These are phyloP conservation scores for Nephila pilipes DNA, from an alignment of 1,140 invertebrate species.

Conservation along the genomic window DNA sequence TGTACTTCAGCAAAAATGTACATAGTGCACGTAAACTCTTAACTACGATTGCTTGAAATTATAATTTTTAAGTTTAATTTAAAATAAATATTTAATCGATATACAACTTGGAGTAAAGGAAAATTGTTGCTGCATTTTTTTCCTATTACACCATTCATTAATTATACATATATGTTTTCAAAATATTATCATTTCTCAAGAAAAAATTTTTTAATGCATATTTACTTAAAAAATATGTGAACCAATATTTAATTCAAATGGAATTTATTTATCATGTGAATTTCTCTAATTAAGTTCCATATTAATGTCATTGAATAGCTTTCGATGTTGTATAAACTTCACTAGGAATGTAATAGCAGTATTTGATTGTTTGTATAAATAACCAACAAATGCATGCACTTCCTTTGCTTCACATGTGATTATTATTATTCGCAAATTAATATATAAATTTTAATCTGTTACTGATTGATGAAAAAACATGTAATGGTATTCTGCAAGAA, in stretches of 20 bases:
- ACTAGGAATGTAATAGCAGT: neutral
- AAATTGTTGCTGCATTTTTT: no score
- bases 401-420: neutral
- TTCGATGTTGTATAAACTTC: neutral
- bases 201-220: no score
- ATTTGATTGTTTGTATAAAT: neutral
- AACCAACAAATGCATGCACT: neutral
- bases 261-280: no score
- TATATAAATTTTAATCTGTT: neutral
- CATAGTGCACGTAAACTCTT: neutral
- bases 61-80: neutral
- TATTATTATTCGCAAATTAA: neutral
- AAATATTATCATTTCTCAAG: no score
- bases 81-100: no score
- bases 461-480: neutral
- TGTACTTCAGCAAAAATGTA: slow-evolving; percentile 6
- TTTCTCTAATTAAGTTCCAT: neutral
- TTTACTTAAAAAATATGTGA: no score
- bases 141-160: no score
- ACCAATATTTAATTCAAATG: no score
- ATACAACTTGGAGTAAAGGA: no score
- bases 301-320: neutral
- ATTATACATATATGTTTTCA: no score
- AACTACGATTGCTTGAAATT: neutral
- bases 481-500: neutral